Conservation (phyloP, 2,888 invertebrate species). For the Amorpha juglandis region DNA sequence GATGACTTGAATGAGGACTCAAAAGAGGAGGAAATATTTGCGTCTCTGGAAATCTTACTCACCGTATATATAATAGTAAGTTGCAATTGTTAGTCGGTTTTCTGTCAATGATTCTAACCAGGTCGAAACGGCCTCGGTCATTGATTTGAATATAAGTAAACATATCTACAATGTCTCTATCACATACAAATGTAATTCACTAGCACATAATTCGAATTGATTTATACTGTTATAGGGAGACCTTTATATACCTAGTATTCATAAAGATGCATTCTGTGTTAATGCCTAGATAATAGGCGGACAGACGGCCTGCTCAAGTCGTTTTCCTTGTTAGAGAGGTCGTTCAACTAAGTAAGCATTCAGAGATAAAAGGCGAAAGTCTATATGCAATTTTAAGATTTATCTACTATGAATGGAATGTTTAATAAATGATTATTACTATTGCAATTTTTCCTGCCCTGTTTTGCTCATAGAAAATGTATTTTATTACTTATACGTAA, state of each 20-base stretch:
- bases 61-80: no score
- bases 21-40: no score
- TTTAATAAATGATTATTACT: background rate
- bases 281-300: conserved; percentile 68
- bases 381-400: conserved; percentile 29
- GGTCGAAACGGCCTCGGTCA: no score
- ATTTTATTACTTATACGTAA: no score
- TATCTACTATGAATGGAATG: background rate
- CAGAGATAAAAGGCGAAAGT: conserved; percentile 25
- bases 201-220: background rate
- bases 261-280: conserved; percentile 32
- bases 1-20: no score
- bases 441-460: background rate
- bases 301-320: conserved; percentile 50
- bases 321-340: conserved; percentile 61
- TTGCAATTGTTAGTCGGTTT: no score
- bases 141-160: no score
- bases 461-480: no score
- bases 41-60: no score
- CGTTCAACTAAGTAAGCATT: conserved; percentile 55
- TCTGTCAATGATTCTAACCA: no score
- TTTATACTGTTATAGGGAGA: background rate
- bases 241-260: conserved; percentile 5
- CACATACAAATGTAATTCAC: background rate
- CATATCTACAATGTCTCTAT: background rate